Base-by-base conservation (phyloP, 1,140 invertebrate species). In the Araneus ventricosus region DNA sequence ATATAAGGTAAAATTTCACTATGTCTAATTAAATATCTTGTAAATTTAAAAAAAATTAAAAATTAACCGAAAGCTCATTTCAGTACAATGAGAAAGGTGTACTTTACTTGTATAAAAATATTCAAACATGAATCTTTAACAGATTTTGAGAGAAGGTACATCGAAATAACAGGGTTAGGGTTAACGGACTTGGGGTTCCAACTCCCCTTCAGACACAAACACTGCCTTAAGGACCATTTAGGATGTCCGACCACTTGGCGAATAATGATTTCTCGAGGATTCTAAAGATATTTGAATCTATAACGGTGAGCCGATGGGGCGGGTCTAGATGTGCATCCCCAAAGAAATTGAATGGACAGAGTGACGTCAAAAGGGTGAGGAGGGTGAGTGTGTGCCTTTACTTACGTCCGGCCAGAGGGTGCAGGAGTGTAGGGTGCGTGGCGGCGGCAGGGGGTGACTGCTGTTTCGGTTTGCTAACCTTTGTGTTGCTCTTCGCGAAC, bases 401-500 rank as follows among this genome's bases (percentile, higher is more conserved):
- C 94, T 94, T 94, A 94, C 93, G 93, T 92, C 93, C 94, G 59
- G 92, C 87, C 70, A 93, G 86, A 52, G 94, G 93, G 97, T 99
- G 98, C 97, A 99, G 98, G 97, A 99, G 97, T 52, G 94, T 94
- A 96, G 98, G 98, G 97, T 96, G 96, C 96, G 98, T 97, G 97
- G 97, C 97, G 90, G 95, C 95, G 97, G 98, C 98, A 96, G 98
- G 97, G 95, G 97, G 97, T 96, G 98, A 97, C 97, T 98, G 98
- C 94, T 96, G 96, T 97, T 99, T 99, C 96, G 99, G 99, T 97
- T 99, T 99, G 97, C 98, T 99, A 97, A 99, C 99, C 97, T 99
- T 99, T 96, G 99, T 99, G 97, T 99, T 99, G 97, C 99, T 99
- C 97, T 99, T 99, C 96, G 99, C 99, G 97, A 99, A 99, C 97